Conservation (phyloP, 1,140 invertebrate genomes). For the Brachionus sp. region DNA sequence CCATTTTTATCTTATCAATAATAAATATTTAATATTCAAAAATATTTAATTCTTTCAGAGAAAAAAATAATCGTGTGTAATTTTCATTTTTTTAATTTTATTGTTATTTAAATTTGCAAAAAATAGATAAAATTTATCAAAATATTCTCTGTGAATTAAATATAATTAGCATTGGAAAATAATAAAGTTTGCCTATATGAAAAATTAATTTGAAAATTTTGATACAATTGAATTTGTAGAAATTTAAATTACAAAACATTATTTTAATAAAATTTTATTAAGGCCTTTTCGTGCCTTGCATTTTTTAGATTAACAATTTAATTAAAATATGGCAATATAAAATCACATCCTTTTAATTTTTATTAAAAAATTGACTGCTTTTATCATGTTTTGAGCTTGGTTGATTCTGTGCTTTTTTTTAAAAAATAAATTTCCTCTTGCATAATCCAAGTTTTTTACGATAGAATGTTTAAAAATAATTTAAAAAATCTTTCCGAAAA, state of each 20-base stretch:
- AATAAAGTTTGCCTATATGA: too few relatives aligned
- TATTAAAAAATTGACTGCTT: neutral
- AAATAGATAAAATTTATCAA: too few relatives aligned
- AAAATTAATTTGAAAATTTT: too few relatives aligned
- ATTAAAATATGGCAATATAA: neutral
- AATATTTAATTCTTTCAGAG: too few relatives aligned
- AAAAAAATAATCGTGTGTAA: too few relatives aligned
- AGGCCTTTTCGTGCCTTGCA: neutral
- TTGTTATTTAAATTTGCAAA: too few relatives aligned
- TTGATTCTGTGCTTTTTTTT: neutral
- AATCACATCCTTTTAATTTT: neutral
- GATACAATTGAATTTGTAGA: neutral
- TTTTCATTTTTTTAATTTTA: too few relatives aligned
- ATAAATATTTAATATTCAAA: too few relatives aligned
- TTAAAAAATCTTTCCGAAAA: neutral
- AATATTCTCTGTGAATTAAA: too few relatives aligned
- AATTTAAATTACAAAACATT: neutral
- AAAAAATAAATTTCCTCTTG: neutral
- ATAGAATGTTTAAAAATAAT: neutral
- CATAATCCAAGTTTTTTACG: neutral
- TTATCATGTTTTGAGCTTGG: neutral
- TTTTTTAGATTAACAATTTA: neutral
- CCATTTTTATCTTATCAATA: too few relatives aligned
- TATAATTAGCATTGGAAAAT: too few relatives aligned
- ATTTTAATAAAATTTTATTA: neutral